Base-by-base conservation (phyloP, 1,140 invertebrate genomes). In the Drosophila gunungcola region DNA sequence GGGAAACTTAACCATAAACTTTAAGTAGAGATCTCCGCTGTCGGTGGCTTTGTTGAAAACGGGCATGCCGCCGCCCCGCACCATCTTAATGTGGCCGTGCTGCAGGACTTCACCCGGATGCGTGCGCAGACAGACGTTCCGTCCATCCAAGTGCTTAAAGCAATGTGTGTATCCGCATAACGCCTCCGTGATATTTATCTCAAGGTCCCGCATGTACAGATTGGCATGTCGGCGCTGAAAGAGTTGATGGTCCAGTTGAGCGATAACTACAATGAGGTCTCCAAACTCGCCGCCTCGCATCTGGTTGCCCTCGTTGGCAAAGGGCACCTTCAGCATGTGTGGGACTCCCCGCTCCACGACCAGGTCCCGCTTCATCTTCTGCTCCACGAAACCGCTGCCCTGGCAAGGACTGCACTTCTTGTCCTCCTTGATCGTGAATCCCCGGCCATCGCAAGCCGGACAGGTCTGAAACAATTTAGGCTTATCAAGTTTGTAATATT, bases 41-140 rank as follows among this genome's bases (percentile, higher is more conserved):
- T 97, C 95, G 90, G 96, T 96, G 39, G 96, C 96, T 92, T 97
- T 96, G 81, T 95, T 96, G 79, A 96, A 95, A 7, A 94, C 93
- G 0, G 98, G 98, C 98, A 99, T 99, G 4, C 98, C 98, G 93
- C 98, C 97, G 27, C 95, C 95, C 61, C 94, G 93, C 43, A 99
- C 94, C 68, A 95, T 95, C 92, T 97, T 98, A 2, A 97, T 91
- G 70, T 96, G 96, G 75, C 97, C 97, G 68, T 75, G 72, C 12
- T 75, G 95, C 60, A 97, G 95, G 7, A 97, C 94, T 65, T 96
- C 93, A 43, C 97, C 97, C 32, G 96, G 94, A 43, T 95, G 91
- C 73, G 95, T 95, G 90, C 93, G 95, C 29, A 98, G 93, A 39
- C 97, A 93, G 34, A 98, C 92, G 69, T 95, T 95, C 36, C 97